Conservation (phyloP, 2,797 vertebrate species). For the Pseudopleuronectes americanus region DNA sequence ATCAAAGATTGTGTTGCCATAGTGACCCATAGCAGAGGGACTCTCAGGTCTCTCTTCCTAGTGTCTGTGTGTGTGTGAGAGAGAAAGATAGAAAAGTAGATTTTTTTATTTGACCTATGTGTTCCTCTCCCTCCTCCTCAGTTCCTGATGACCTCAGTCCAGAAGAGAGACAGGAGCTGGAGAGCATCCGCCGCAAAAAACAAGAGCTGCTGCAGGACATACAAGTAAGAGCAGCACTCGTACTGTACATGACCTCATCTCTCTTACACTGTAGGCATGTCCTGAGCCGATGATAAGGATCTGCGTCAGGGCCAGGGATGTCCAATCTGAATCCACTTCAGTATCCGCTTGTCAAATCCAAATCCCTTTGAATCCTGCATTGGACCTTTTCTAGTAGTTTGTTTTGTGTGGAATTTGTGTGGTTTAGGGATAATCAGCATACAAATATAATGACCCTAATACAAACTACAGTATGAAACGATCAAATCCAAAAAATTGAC, state of each 20-base stretch:
- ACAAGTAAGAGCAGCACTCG: slow-evolving; percentile 82
- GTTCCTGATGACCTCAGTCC: slow-evolving; percentile 94
- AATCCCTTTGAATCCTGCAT: not conserved
- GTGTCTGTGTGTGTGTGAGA: not conserved
- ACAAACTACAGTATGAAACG: not conserved
- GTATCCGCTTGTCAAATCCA: not conserved
- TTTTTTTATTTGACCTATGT: slow-evolving; percentile 34
- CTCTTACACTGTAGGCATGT: not conserved
- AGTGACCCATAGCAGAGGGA: slow-evolving; percentile 53
- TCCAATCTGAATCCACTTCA: not conserved
- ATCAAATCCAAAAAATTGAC: too few relatives aligned
- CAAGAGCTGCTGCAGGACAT: slow-evolving; percentile 96
- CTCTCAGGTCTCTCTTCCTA: slow-evolving; percentile 39
- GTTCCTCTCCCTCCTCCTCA: slow-evolving; percentile 58
- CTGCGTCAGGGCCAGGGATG: not conserved
- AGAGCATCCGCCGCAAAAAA: slow-evolving; percentile 94
- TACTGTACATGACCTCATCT: not conserved
- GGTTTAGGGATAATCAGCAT: not conserved
- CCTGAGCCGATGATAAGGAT: not conserved
- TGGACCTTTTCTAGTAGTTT: not conserved
- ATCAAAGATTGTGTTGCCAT: slow-evolving; percentile 58
- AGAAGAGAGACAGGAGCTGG: slow-evolving; percentile 94
- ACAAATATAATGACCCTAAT: not conserved
- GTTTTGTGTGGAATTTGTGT: not conserved
- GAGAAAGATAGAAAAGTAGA: not conserved